Evolutionary conservation across 2,888 invertebrate species (phyloP).

Genomic region (Chaetogeoica ovagalla): DNA sequence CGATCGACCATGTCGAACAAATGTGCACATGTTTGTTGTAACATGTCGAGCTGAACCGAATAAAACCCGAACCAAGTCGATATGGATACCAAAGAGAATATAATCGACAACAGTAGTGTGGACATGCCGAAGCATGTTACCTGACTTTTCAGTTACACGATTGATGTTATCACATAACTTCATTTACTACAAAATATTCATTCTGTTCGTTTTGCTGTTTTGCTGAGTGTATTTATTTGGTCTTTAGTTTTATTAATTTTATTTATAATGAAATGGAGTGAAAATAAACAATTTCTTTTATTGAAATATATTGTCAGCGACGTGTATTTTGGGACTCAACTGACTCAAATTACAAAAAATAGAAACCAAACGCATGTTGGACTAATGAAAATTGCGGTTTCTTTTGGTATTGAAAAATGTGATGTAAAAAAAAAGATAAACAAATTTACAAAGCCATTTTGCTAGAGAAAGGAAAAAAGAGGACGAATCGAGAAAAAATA

Average conservation of each 20-base stretch:
- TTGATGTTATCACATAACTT: too few species aligned
- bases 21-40: too few species aligned
- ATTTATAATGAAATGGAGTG: slow-evolving; percentile 7
- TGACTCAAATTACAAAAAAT: slow-evolving; percentile 42
- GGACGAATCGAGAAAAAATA: not conserved
- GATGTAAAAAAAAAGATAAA: not conserved
- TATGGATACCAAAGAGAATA: too few species aligned
- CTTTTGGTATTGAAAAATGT: slow-evolving; percentile 17
- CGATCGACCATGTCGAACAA: too few species aligned
- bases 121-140: too few species aligned
- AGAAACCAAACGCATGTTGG: slow-evolving; percentile 48
- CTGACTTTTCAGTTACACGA: too few species aligned
- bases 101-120: too few species aligned
- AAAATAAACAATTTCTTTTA: slow-evolving; percentile 8
- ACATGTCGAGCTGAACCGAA: too few species aligned
- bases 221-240: too few species aligned
- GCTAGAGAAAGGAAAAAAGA: not conserved
- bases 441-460: not conserved
- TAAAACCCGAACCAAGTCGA: too few species aligned
- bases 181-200: too few species aligned
- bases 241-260: not conserved
- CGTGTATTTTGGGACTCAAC: slow-evolving; percentile 3
- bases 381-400: slow-evolving; percentile 48
- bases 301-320: slow-evolving; percentile 1
- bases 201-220: too few species aligned